phyloP scores from a whole-genome alignment of 92 coral and sea anemone genomes.

The Epizoanthus fatuus region DNA sequence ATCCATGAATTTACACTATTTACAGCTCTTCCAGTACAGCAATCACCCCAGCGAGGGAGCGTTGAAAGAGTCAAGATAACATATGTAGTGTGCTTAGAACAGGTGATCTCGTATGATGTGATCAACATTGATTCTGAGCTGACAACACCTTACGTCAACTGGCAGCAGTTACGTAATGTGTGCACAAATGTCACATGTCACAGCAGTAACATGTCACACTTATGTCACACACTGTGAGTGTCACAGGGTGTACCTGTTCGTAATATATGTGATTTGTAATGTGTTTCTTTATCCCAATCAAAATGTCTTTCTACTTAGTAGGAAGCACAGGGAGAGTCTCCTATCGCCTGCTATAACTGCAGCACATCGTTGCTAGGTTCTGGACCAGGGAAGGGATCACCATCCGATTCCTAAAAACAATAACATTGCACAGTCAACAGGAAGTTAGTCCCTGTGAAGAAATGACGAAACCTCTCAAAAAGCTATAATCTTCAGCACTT shows the following conservation, averaged over 20 bases:
- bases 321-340: background rate
- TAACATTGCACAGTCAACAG: background rate
- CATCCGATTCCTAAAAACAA: constrained; percentile 29
- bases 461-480: background rate
- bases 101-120: background rate
- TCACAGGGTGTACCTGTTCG: background rate
- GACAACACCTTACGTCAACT: no score
- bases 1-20: background rate
- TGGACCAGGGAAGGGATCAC: constrained; percentile 1
- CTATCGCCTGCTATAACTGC: constrained; percentile 3
- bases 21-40: background rate
- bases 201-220: background rate
- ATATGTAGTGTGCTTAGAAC: background rate
- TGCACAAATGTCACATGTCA: no score
- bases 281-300: background rate
- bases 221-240: background rate
- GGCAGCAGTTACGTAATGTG: no score
- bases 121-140: no score
- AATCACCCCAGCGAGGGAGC: background rate
- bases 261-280: background rate
- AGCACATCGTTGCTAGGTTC: constrained; percentile 28
- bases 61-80: background rate
- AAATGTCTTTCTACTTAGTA: background rate
- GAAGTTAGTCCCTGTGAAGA: background rate
- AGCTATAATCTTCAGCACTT: background rate